Evolutionary conservation across 2,888 invertebrate species (phyloP), one percentile per base, ranked within the genome.

Genomic region (Labia minor): DNA sequence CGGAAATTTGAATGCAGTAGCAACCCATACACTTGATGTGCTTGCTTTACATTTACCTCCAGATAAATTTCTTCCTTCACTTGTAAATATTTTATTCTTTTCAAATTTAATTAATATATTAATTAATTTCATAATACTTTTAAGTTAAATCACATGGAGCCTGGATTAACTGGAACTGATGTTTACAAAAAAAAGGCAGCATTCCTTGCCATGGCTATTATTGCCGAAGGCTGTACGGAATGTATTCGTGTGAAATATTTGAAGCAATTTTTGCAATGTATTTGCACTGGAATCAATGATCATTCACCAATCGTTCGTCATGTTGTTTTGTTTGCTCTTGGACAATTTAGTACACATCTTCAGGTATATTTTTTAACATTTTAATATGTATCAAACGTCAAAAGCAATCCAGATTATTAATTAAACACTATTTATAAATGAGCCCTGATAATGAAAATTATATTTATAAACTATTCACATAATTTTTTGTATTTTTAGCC

Each of bases 191-290:
- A n/a, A n/a, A n/a, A n/a, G n/a, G n/a, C n/a, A n/a, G n/a, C n/a
- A 1, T 90, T 86, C 75, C 77, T 89, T 49, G 82, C 87, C 16
- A 80, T 90, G 75, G 90, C 89, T 19, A 86, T 90, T 19, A 80
- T 88, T 68, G 86, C 88, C 1, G 90, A 91, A 78, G 90, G 90
- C 0, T 90, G n/a, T n/a, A n/a, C n/a, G n/a, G n/a, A n/a, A n/a
- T n/a, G n/a, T n/a, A n/a, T n/a, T n/a, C n/a, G n/a, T n/a, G n/a
- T n/a, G n/a, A n/a, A n/a, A n/a, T n/a, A n/a, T n/a, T n/a, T n/a
- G n/a, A n/a, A n/a, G n/a, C n/a, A n/a, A n/a, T n/a, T n/a, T n/a
- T n/a, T n/a, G n/a, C n/a, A n/a, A n/a, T n/a, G n/a, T n/a, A n/a
- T n/a, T n/a, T n/a, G n/a, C n/a, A n/a, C n/a, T n/a, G n/a, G n/a